These are phyloP conservation scores for Limnothrissa miodon DNA, from an alignment of 2,113 vertebrate genomes.

Conservation along the genomic window DNA sequence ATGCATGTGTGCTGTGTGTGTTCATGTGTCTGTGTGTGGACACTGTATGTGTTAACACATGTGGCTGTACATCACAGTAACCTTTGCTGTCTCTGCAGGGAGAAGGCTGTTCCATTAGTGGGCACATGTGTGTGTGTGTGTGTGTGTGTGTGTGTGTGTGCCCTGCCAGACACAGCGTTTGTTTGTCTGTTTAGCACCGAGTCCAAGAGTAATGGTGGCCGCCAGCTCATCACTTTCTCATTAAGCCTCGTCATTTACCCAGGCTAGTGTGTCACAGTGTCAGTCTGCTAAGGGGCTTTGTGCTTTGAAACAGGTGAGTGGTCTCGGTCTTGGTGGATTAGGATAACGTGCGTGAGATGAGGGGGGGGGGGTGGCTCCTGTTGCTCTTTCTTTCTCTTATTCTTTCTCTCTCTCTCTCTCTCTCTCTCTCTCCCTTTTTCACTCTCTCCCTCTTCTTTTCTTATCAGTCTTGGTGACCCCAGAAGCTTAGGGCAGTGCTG, in stretches of 20 bases:
- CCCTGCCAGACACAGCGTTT: not conserved
- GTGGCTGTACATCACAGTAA: conserved; percentile 19
- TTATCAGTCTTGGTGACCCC: not conserved
- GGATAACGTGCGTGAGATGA: not conserved
- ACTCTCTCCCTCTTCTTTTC: not conserved
- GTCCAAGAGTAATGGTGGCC: not conserved
- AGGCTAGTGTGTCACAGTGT: not conserved
- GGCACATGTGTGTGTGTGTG: not conserved
- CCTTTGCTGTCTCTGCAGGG: not conserved
- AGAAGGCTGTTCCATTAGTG: not conserved
- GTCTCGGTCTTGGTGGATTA: not conserved
- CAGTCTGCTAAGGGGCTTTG: not conserved
- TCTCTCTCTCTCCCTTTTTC: not conserved
- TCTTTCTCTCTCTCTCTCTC: not conserved
- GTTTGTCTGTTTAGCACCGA: not conserved
- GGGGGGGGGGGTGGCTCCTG: not conserved
- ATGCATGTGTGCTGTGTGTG: not conserved
- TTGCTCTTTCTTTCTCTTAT: not conserved
- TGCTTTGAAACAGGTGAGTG: not conserved
- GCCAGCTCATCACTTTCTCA: not conserved
- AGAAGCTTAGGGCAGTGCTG: not conserved
- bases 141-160: too few species aligned
- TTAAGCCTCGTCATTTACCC: not conserved
- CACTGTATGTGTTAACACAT: not conserved
- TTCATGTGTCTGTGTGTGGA: conserved; percentile 21